Evolutionary conservation across 2,888 invertebrate genomes (phyloP).

Genomic region (Latrodectus elegans): DNA sequence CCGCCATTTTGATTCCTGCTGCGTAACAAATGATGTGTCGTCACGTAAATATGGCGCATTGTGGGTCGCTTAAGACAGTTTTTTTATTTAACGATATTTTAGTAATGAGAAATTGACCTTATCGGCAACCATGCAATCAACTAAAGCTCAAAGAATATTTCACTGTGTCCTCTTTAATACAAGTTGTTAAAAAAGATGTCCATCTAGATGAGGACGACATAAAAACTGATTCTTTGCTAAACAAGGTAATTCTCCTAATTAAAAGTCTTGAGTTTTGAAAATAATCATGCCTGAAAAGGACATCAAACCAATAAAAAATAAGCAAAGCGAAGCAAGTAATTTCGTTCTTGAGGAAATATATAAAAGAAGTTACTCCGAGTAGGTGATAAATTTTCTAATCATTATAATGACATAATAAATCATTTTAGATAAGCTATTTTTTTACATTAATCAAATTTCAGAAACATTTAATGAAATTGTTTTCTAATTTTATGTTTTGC

Average conservation of each 20-base stretch:
- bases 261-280: not conserved
- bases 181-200: conserved; percentile 33
- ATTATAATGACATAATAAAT: too few relatives aligned
- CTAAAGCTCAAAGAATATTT: conserved; percentile 50
- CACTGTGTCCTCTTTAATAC: conserved; percentile 25
- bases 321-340: too few relatives aligned
- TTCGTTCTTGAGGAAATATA: too few relatives aligned
- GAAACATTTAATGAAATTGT: too few relatives aligned
- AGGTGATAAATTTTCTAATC: too few relatives aligned
- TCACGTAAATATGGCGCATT: conserved; percentile 56
- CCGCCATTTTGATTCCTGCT: conserved; percentile 54
- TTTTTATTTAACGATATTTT: conserved; percentile 39
- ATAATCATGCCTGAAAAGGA: too few relatives aligned
- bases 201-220: not conserved
- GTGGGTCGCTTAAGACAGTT: conserved; percentile 46
- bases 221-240: conserved; percentile 36
- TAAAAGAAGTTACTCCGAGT: too few relatives aligned
- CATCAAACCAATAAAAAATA: too few relatives aligned
- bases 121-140: conserved; percentile 45
- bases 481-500: too few relatives aligned
- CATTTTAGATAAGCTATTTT: too few relatives aligned
- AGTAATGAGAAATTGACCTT: conserved; percentile 57
- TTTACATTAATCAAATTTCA: too few relatives aligned
- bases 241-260: not conserved
- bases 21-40: conserved; percentile 60